phyloP scores from a whole-genome alignment of 2,888 invertebrate species.

The Chymomyza amoena region DNA sequence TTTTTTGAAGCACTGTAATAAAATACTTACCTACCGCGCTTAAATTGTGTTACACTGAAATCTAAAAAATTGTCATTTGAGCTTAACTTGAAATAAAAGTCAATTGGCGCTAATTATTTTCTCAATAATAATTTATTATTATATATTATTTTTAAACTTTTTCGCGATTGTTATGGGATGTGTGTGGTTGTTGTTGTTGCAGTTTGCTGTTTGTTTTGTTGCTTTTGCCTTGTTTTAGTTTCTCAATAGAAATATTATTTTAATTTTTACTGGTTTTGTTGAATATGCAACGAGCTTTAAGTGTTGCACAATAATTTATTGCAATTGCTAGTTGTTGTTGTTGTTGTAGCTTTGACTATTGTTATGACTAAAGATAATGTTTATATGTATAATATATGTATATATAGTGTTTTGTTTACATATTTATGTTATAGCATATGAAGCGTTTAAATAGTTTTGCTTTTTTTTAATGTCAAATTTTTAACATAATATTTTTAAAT shows the following conservation, averaged over 20 bases:
- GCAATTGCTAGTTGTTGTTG: constrained; percentile 12
- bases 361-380: constrained; percentile 66
- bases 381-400: constrained; percentile 21
- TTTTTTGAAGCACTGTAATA: too few relatives aligned
- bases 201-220: constrained; percentile 34
- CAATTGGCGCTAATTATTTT: constrained; percentile 43
- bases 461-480: constrained; percentile 24
- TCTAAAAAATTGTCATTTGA: too few relatives aligned
- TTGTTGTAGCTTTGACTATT: constrained; percentile 51
- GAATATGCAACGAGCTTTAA: constrained; percentile 52
- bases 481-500: constrained; percentile 50
- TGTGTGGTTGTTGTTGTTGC: too few relatives aligned
- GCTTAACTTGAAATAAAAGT: constrained; percentile 31
- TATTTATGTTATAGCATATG: constrained; percentile 63
- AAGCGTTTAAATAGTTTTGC: constrained; percentile 62
- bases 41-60: too few relatives aligned
- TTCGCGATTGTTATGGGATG: constrained; percentile 23
- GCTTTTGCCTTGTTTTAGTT: constrained; percentile 25
- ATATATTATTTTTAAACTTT: constrained; percentile 60
- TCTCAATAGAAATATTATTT: constrained; percentile 37
- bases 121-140: constrained; percentile 67
- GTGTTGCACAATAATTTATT: constrained; percentile 43
- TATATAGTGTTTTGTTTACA: constrained; percentile 35
- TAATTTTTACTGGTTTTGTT: constrained; percentile 36
- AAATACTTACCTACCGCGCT: too few relatives aligned